Evolutionary conservation across 2,888 invertebrate species (phyloP).

Genomic region (Drosophila greeni): DNA sequence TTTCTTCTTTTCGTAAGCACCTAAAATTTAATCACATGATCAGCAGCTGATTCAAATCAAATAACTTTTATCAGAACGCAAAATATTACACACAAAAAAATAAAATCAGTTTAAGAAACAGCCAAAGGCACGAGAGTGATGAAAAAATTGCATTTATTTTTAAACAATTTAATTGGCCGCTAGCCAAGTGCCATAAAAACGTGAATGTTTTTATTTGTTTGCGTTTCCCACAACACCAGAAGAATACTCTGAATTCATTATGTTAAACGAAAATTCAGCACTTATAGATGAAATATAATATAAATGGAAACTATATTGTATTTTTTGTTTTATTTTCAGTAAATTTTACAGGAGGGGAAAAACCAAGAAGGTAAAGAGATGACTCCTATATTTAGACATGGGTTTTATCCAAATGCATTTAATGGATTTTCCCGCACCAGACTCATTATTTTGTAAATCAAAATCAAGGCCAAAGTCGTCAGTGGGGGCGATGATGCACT

Average conservation of each 20-base stretch:
- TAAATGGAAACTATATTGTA: slow-evolving; percentile 8
- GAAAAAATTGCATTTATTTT: slow-evolving; percentile 67
- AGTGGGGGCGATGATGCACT: slow-evolving; percentile 27
- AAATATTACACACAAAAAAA: slow-evolving; percentile 17
- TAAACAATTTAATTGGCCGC: slow-evolving; percentile 69
- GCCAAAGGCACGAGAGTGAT: slow-evolving; percentile 18
- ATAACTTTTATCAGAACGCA: slow-evolving; percentile 43
- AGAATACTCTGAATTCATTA: slow-evolving; percentile 28
- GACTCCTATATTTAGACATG: slow-evolving; percentile 12
- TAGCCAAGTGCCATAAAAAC: slow-evolving; percentile 71
- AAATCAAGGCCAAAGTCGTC: slow-evolving; percentile 68
- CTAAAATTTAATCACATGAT: slow-evolving; percentile 28
- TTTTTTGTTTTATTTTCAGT: slow-evolving; percentile 27
- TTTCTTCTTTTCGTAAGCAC: neutral
- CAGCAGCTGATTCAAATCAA: slow-evolving; percentile 24
- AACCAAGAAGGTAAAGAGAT: neutral
- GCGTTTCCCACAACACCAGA: slow-evolving; percentile 11
- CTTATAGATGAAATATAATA: slow-evolving; percentile 20
- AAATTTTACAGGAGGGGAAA: slow-evolving; percentile 10
- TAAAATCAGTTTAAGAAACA: slow-evolving; percentile 22
- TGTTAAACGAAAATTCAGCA: slow-evolving; percentile 40
- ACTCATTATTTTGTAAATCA: slow-evolving; percentile 44
- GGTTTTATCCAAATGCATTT: slow-evolving; percentile 25
- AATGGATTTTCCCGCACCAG: slow-evolving; percentile 17
- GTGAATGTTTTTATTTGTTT: slow-evolving; percentile 59